Evolutionary conservation across 2,797 vertebrate species (phyloP).

Genomic region (Heliangelus exortis): DNA sequence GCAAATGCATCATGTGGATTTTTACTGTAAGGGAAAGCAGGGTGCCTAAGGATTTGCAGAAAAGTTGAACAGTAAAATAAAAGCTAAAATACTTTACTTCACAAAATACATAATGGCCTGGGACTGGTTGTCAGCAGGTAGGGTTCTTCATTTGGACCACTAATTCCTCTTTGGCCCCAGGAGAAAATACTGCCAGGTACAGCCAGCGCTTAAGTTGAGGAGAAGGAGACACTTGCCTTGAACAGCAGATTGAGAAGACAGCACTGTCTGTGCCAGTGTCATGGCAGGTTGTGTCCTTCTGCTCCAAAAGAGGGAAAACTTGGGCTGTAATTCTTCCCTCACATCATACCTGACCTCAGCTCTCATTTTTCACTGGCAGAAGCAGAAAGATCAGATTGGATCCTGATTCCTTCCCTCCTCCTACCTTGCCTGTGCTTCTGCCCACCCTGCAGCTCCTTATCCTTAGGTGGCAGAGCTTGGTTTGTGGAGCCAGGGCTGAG

Average conservation of each 20-base stretch:
- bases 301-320: neutral
- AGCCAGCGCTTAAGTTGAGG: neutral
- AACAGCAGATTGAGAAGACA: neutral
- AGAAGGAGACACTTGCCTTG: neutral
- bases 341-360: neutral
- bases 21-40: neutral
- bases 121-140: neutral
- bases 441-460: neutral
- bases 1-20: slow-evolving; percentile 59
- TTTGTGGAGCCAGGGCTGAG: neutral
- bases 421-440: neutral
- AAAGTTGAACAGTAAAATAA: neutral
- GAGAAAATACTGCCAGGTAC: neutral
- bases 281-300: neutral
- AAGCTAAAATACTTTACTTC: neutral
- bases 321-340: neutral
- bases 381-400: neutral
- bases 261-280: neutral
- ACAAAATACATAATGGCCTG: neutral
- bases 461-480: neutral
- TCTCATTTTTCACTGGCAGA: neutral
- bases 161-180: neutral
- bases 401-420: neutral
- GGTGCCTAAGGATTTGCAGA: slow-evolving; percentile 16
- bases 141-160: neutral